A percentile compares a stretch with the other conserved stretches of the same genome.
These are phyloP conservation scores for Sebastes hubbsi DNA, from an alignment of 2,797 vertebrate genomes.

Conservation along the genomic window DNA sequence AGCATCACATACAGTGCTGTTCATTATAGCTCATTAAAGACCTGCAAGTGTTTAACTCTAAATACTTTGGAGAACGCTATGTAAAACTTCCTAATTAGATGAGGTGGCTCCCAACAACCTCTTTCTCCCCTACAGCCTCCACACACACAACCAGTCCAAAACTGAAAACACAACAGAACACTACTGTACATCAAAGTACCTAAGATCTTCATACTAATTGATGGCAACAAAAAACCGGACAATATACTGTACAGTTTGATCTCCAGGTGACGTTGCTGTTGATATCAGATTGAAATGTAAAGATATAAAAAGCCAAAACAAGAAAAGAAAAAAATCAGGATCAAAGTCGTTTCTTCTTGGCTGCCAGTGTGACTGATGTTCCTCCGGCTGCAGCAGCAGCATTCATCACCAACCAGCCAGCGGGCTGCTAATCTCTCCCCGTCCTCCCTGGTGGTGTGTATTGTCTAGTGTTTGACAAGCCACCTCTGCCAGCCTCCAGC, in stretches of 20 bases:
- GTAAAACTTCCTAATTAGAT: background rate
- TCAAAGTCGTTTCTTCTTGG: slow-evolving; percentile 9
- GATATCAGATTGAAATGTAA: background rate
- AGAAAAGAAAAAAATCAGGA: slow-evolving; percentile 7
- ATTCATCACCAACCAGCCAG: slow-evolving; percentile 39
- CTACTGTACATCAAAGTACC: background rate
- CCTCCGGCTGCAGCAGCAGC: slow-evolving; percentile 18
- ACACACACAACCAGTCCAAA: background rate
- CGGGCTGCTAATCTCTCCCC: slow-evolving; percentile 58
- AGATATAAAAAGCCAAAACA: slow-evolving; percentile 1
- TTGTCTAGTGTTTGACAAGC: slow-evolving; percentile 60
- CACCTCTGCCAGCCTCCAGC: slow-evolving; percentile 56
- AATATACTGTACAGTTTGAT: background rate
- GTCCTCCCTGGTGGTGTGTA: slow-evolving; percentile 50
- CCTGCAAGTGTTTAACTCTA: background rate
- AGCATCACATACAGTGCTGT: background rate
- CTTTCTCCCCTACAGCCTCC: background rate
- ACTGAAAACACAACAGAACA: background rate
- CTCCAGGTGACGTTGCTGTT: background rate
- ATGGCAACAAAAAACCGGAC: background rate
- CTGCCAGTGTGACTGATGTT: slow-evolving; percentile 45
- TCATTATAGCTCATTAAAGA: background rate
- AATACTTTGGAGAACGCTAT: background rate
- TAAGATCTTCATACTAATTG: background rate
- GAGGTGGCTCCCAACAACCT: background rate